phyloP scores from a whole-genome alignment of 2,113 vertebrate species.

The Phyllopteryx taeniolatus region DNA sequence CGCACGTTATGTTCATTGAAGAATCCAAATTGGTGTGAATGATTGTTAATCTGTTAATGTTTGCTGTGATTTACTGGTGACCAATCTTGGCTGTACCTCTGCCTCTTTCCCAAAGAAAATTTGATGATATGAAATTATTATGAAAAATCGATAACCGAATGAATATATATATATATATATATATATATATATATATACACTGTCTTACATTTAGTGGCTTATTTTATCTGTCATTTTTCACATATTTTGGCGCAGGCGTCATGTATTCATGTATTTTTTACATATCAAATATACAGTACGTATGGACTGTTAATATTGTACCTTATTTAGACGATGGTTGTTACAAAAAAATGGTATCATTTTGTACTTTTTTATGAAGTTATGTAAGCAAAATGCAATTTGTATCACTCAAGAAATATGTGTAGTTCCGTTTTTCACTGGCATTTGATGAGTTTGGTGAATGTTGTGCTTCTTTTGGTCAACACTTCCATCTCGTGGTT shows the following conservation, averaged over 20 bases:
- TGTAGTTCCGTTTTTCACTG: conserved; percentile 38
- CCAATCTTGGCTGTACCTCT: too few species aligned
- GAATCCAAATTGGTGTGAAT: too few species aligned
- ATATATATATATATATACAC: too few species aligned
- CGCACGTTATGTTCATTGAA: too few species aligned
- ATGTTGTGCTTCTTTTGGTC: neutral
- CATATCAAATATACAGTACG: conserved; percentile 7
- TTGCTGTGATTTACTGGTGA: too few species aligned
- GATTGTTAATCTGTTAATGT: too few species aligned
- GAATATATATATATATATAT: too few species aligned
- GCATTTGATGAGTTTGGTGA: conserved; percentile 5
- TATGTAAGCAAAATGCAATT: conserved; percentile 86
- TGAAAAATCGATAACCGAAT: neutral
- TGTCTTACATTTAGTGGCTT: neutral
- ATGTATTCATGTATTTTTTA: conserved; percentile 82
- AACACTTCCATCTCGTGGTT: conserved; percentile 25
- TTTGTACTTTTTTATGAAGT: conserved; percentile 89
- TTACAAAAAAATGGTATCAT: conserved; percentile 86
- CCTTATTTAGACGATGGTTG: conserved; percentile 70
- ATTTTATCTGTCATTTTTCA: conserved; percentile 11
- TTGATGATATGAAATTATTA: neutral
- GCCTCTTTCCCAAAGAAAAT: too few species aligned
- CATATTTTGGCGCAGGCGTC: conserved; percentile 89
- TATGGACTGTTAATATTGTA: conserved; percentile 88
- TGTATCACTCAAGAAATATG: conserved; percentile 84